phyloP scores from a whole-genome alignment of 2,888 invertebrate species.

The Lissonota sp. region DNA sequence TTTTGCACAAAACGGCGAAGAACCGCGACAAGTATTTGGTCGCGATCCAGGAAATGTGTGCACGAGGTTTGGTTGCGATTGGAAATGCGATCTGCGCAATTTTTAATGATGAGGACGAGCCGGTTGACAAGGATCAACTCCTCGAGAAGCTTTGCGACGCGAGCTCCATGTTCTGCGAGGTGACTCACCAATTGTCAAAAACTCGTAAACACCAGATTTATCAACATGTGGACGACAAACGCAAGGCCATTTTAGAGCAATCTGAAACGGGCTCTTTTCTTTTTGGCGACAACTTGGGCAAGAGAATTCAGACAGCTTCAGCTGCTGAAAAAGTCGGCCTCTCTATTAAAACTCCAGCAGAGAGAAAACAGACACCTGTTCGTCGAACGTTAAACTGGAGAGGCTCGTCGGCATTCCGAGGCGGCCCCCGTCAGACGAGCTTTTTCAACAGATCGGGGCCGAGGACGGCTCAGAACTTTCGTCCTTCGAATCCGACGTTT shows the following conservation, averaged over 20 bases:
- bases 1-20: slow-evolving; percentile 29
- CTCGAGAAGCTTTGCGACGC: slow-evolving; percentile 38
- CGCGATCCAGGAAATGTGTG: slow-evolving; percentile 9
- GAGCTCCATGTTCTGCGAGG: slow-evolving; percentile 30
- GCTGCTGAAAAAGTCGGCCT: slow-evolving; percentile 33
- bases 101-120: slow-evolving; percentile 27
- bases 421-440: neutral
- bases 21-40: slow-evolving; percentile 27
- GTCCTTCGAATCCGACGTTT: neutral
- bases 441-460: neutral
- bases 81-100: slow-evolving; percentile 29
- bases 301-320: neutral
- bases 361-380: neutral
- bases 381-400: neutral
- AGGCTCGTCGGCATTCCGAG: slow-evolving; percentile 10
- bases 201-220: slow-evolving; percentile 36
- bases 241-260: slow-evolving; percentile 28
- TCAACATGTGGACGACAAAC: slow-evolving; percentile 33
- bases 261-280: slow-evolving; percentile 41
- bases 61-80: slow-evolving; percentile 22
- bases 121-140: slow-evolving; percentile 26
- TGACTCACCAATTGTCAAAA: slow-evolving; percentile 35
- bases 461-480: neutral
- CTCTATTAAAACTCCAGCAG: slow-evolving; percentile 21
- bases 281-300: slow-evolving; percentile 6